A percentile compares a stretch with the other conserved stretches of the same genome.
These are phyloP conservation scores for Xiphophorus maculatus DNA, from an alignment of 2,113 vertebrate species.

Conservation along the genomic window DNA sequence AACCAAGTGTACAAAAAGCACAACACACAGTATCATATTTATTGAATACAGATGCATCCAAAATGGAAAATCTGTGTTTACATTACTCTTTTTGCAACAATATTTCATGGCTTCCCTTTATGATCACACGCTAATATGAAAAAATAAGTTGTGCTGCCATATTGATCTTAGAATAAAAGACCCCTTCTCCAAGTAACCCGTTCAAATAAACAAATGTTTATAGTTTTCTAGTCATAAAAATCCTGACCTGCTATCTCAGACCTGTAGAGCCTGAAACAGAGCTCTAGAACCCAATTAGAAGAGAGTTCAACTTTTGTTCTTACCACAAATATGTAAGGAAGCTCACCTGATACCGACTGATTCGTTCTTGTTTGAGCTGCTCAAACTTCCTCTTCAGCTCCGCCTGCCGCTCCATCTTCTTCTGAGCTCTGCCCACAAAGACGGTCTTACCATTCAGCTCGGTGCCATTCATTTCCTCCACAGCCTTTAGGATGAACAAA, in stretches of 20 bases:
- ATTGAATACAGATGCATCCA: no score
- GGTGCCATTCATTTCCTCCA: conserved; percentile 98
- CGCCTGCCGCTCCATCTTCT: conserved; percentile 97
- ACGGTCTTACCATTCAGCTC: conserved; percentile 93
- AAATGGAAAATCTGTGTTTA: no score
- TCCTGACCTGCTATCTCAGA: no score
- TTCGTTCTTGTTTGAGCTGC: conserved; percentile 95
- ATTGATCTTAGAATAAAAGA: no score
- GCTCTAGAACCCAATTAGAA: background rate
- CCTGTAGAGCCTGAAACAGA: no score
- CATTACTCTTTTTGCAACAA: no score
- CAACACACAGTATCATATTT: background rate
- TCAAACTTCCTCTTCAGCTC: conserved; percentile 97
- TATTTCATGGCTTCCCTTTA: no score
- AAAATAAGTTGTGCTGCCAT: no score
- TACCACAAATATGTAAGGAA: background rate
- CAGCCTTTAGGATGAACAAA: conserved; percentile 81
- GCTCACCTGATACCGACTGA: conserved; percentile 95
- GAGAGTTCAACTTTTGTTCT: background rate
- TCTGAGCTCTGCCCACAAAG: conserved; percentile 97
- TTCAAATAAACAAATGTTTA: no score
- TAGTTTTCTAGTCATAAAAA: no score
- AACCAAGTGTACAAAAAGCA: background rate
- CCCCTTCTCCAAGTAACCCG: no score
- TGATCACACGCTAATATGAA: no score